These are phyloP conservation scores for Taenioides sp. DNA, from an alignment of 2,797 vertebrate species.

Conservation along the genomic window DNA sequence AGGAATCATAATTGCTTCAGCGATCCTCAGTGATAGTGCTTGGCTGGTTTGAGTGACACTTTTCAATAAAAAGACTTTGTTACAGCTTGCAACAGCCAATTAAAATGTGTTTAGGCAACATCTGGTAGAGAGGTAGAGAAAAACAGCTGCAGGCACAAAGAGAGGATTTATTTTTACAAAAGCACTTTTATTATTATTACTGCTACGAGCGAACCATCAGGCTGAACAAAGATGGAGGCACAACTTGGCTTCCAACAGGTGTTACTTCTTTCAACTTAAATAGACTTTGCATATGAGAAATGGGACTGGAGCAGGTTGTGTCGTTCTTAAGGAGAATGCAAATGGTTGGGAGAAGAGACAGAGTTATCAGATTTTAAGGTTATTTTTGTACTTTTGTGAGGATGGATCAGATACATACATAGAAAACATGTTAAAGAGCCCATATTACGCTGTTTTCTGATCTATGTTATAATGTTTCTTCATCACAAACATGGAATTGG, in stretches of 20 bases:
- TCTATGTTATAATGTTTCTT: too few species aligned
- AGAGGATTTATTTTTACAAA: slow-evolving; percentile 10
- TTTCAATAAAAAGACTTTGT: slow-evolving; percentile 4
- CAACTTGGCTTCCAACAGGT: slow-evolving; percentile 2
- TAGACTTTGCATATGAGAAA: not conserved
- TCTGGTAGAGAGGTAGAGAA: not conserved
- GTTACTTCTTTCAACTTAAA: not conserved
- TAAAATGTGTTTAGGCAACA: slow-evolving; percentile 9
- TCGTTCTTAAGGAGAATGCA: not conserved
- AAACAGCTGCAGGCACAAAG: slow-evolving; percentile 4
- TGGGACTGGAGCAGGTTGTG: not conserved
- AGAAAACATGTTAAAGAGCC: too few species aligned
- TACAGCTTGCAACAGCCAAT: slow-evolving; percentile 12
- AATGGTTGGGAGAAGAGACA: not conserved
- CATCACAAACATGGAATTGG: too few species aligned
- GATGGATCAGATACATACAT: not conserved
- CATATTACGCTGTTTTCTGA: too few species aligned
- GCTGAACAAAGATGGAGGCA: not conserved
- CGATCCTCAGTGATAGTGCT: not conserved
- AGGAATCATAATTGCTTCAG: not conserved
- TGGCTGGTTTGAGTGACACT: not conserved
- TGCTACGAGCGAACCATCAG: not conserved
- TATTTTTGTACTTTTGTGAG: not conserved
- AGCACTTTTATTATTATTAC: slow-evolving; percentile 3
- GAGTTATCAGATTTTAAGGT: not conserved